Evolutionary conservation across 2,888 invertebrate species (phyloP).

Genomic region (Nebria salina): DNA sequence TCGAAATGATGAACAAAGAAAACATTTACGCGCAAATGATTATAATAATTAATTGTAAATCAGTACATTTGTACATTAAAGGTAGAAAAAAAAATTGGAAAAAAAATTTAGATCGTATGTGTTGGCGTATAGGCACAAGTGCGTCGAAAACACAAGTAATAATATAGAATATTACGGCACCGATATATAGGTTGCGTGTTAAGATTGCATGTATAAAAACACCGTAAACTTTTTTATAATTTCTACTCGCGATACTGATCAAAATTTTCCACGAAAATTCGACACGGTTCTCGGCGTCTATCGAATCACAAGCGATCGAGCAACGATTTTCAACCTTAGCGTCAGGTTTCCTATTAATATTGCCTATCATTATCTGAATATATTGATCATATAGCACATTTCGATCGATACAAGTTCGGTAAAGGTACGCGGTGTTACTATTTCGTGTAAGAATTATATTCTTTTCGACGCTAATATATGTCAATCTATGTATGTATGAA

Average conservation of each 20-base stretch:
- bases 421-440: constrained; percentile 46
- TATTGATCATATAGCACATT: constrained; percentile 34
- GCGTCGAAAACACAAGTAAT: neutral
- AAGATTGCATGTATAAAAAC: constrained; percentile 61
- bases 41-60: neutral
- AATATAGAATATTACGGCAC: neutral
- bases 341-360: constrained; percentile 52
- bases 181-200: constrained; percentile 54
- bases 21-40: too few species aligned
- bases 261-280: constrained; percentile 57
- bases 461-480: constrained; percentile 30
- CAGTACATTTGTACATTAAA: neutral
- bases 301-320: constrained; percentile 47
- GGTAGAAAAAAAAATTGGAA: neutral
- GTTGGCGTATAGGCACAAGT: neutral
- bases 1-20: neutral
- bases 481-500: constrained; percentile 29
- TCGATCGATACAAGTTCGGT: constrained; percentile 37
- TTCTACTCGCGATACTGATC: constrained; percentile 57
- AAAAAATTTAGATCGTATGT: neutral
- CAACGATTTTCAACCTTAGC: constrained; percentile 50
- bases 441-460: constrained; percentile 34
- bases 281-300: constrained; percentile 53
- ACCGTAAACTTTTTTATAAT: constrained; percentile 61
- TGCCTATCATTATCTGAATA: constrained; percentile 51